Conservation (phyloP, 1,140 invertebrate genomes). For the Procambarus clarkii region DNA sequence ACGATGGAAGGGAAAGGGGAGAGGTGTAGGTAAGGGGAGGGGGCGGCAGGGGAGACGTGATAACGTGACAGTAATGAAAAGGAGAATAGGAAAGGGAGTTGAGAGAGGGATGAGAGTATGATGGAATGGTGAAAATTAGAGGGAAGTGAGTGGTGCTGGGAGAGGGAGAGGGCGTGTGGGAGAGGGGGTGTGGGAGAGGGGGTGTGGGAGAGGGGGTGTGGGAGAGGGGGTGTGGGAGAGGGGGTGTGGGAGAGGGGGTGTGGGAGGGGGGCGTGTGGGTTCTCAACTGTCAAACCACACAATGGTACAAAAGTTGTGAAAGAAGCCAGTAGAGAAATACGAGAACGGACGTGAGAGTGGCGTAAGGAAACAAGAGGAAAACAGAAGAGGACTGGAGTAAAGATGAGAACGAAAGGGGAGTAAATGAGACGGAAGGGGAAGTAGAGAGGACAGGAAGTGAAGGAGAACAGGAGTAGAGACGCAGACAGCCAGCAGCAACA, state of each 20-base stretch:
- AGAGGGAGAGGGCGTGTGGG: neutral
- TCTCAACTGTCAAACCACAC: no score
- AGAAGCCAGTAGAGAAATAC: neutral
- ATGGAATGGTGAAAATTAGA: neutral
- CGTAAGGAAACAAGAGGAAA: neutral
- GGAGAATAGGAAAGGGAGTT: neutral
- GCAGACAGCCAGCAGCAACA: no score
- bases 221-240: no score
- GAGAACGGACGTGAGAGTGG: neutral
- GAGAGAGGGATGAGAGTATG: neutral
- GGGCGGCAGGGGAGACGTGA: neutral
- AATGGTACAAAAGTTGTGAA: no score
- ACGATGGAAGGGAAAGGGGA: neutral
- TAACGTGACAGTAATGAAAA: neutral
- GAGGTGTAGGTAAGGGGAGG: neutral
- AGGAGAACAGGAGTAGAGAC: no score
- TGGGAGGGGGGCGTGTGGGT: neutral
- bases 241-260: neutral
- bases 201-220: neutral
- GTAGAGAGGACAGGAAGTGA: no score
- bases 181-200: neutral
- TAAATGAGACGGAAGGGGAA: constrained; percentile 7
- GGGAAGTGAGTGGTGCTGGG: neutral
- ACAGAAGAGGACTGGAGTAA: neutral
- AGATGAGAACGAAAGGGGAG: neutral